Base-by-base conservation (phyloP, 2,888 invertebrate genomes). In the Melikaiella ostensackeni region DNA sequence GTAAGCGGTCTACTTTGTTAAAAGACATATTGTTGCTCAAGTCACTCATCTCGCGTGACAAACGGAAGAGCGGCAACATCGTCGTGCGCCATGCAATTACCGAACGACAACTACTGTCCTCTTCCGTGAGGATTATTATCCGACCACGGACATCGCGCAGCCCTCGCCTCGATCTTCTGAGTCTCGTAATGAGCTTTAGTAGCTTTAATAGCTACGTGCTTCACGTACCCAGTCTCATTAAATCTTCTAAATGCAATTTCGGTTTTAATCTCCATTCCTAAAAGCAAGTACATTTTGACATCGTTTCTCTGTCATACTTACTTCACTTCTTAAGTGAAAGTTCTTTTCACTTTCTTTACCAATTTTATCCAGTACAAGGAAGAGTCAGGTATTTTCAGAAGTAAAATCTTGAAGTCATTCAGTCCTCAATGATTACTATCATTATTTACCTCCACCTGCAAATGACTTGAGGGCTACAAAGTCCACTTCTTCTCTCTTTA, bases 81-180 rank as follows among this genome's bases (percentile, higher is more conserved):
- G 70, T 62, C 74, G 78, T 66, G 77, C 81, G 81, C 84, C 84
- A 85, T 84, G 85, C 85, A 85, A 85, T 85, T 85, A 84, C 83
- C 77, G 80, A 80, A 74, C 30, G 66, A 59, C 70, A 70, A 70
- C 70, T 70, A 21, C 70, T 27, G 50, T 70, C 50, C 50, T 70
- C 33, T 70, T 70, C 70, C 50, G 30, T 33, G 30, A 70, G 70
- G 70, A 70, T 70, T 50, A 30, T 50, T 33, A 70, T 55, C 70
- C 50, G 21, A 70, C 50, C 50, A 70, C 33, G 50, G 27, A 70
- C 33, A 55, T 70, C 9, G 70, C 21, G 30, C 70, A 33, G 50
- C 30, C 42, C 42, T 42, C 5, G 42, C 42, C 50, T 70, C 70
- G 46, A 70, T 9, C 70, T 70, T n/a, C 50, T 33, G 30, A 50